Evolutionary conservation across 1,140 invertebrate genomes (phyloP), one percentile per base, ranked within the genome.

Genomic region (Drosophila quadrilineata): DNA sequence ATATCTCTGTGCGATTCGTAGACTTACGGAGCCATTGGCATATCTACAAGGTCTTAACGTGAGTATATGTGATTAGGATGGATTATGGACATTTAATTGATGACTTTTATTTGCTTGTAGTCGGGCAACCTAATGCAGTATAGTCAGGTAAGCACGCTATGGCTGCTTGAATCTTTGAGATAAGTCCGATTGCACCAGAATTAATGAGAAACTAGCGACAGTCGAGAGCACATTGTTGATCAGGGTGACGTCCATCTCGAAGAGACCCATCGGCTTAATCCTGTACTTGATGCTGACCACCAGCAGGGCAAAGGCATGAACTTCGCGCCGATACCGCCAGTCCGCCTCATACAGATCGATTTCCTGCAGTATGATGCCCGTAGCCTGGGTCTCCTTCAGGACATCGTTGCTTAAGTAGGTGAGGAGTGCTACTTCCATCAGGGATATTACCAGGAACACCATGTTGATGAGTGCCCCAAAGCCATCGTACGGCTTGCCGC

Each of bases 111-210:
- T 58, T 40, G n/a, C 6, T 73, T 74, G 6, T 60, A 88, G 87
- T 88, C 87, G 1, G 86, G 71, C 8, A 88, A 88, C 35, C 64
- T 88, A 22, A 88, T 88, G 86, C 73, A 88, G 41, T 88, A 88
- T 26, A 88, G 86, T 45, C 86, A 88, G 86, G 86, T 88, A 80
- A 60, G 54, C 43, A 45, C 45, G n/a, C 36, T 48, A 9, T 3
- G 9, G 28, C 17, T 22, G 28, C 16, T 68, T 68, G 16, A 84
- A 71, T 2, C 82, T 62, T 2, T 77, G 76, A 3, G 68, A 66
- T 22, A 85, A 43, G 56, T 85, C 80, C 1, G 67, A 52, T 64
- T 85, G 80, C 0, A 86, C 49, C 3, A 85, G 53, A 19, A 84
- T 85, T 0, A 85, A 8, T 19, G 72, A 38, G 12, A 84, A 86